Conservation (phyloP, 2,888 invertebrate species). For the Doris montereyensis region DNA sequence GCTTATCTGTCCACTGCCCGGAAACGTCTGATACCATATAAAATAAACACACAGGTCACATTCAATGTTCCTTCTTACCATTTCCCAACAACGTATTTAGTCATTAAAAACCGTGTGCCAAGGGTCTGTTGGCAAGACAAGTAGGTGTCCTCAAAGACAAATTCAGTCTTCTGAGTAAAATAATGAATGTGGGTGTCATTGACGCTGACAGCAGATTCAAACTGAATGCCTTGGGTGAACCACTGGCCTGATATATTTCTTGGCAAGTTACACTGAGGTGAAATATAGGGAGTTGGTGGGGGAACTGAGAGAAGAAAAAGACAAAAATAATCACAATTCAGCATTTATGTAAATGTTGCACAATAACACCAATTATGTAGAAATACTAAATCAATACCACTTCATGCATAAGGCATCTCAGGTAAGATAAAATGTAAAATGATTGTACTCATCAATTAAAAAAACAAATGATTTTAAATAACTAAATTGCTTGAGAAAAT, state of each 20-base stretch:
- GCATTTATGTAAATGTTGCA: too few relatives aligned
- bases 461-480: neutral
- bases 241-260: constrained; percentile 95
- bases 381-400: too few relatives aligned
- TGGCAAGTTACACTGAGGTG: constrained; percentile 91
- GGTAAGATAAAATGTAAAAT: too few relatives aligned
- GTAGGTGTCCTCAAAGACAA: constrained; percentile 82
- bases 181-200: constrained; percentile 98
- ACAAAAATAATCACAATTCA: too few relatives aligned
- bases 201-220: constrained; percentile 88
- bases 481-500: neutral
- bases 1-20: too few relatives aligned
- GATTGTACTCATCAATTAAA: too few relatives aligned
- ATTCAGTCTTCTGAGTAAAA: constrained; percentile 92
- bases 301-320: constrained; percentile 53
- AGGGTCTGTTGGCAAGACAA: constrained; percentile 95
- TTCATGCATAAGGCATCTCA: too few relatives aligned
- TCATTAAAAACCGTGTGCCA: constrained; percentile 94
- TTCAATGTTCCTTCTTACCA: constrained; percentile 78
- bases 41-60: too few relatives aligned
- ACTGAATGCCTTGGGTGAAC: constrained; percentile 94
- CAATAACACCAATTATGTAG: too few relatives aligned
- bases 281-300: constrained; percentile 56
- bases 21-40: too few relatives aligned
- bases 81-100: constrained; percentile 94